phyloP scores from a whole-genome alignment of 1,140 invertebrate species.

The Drosophila bipectinata region DNA sequence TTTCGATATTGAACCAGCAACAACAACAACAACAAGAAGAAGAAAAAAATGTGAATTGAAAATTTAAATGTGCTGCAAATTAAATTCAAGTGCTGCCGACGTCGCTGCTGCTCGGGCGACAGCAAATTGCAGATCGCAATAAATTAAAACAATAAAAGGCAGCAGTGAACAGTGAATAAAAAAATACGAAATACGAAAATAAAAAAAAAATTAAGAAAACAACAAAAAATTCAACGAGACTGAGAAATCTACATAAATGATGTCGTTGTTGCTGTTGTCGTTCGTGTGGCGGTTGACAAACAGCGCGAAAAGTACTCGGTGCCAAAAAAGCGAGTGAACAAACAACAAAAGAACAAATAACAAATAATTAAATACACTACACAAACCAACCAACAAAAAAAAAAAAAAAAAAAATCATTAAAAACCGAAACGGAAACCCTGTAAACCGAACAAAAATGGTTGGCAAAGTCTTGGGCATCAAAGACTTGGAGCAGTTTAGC shows the following conservation, averaged over 20 bases:
- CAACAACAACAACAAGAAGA: conserved; percentile 8
- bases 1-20: conserved; percentile 22
- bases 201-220: conserved; percentile 31
- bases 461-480: conserved; percentile 81
- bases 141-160: conserved; percentile 75
- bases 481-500: conserved; percentile 79
- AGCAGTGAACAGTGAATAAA: conserved; percentile 33
- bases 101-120: conserved; percentile 65
- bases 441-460: conserved; percentile 69
- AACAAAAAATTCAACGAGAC: conserved; percentile 43
- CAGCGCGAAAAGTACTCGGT: conserved; percentile 48
- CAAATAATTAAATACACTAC: conserved; percentile 13
- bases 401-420: conserved; percentile 18
- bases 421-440: neutral
- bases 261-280: conserved; percentile 49
- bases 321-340: conserved; percentile 48
- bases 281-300: conserved; percentile 53
- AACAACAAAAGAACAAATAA: conserved; percentile 39
- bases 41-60: conserved; percentile 65
- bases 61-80: conserved; percentile 77
- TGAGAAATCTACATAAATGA: conserved; percentile 77
- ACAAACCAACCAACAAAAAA: conserved; percentile 6
- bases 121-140: conserved; percentile 78
- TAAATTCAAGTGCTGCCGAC: conserved; percentile 74
- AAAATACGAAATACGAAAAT: conserved; percentile 41